Conservation (phyloP, 2,888 invertebrate genomes). For the Eupithecia centaureata region DNA sequence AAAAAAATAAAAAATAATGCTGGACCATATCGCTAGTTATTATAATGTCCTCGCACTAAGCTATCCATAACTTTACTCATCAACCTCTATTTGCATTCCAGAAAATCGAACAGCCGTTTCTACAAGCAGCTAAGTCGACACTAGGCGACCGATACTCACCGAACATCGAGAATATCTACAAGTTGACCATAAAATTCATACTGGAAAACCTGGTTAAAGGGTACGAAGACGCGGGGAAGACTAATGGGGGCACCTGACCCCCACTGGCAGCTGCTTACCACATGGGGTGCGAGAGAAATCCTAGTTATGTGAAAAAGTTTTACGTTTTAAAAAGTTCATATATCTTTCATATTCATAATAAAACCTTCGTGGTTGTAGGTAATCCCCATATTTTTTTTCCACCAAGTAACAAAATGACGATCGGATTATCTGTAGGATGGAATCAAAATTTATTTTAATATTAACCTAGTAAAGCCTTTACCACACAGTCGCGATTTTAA, state of each 20-base stretch:
- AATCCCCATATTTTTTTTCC: not conserved
- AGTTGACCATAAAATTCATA: constrained; percentile 93
- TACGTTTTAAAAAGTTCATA: not conserved
- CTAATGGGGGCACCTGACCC: constrained; percentile 56
- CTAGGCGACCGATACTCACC: constrained; percentile 94
- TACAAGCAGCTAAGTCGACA: constrained; percentile 93
- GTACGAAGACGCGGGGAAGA: constrained; percentile 81
- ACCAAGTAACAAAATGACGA: not conserved
- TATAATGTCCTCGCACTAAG: too few species aligned
- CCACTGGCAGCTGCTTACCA: not conserved
- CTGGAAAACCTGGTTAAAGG: constrained; percentile 92
- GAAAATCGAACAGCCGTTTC: constrained; percentile 95
- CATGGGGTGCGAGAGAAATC: not conserved
- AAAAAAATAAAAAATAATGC: too few species aligned
- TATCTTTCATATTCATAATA: not conserved
- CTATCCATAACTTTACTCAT: not conserved
- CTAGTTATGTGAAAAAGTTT: not conserved
- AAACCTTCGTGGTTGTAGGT: not conserved
- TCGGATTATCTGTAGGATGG: not conserved
- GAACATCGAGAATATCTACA: constrained; percentile 95
- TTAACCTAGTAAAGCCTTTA: too few species aligned
- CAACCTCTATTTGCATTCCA: constrained; percentile 72
- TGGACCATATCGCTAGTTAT: too few species aligned
- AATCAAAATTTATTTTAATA: too few species aligned
- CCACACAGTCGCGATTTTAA: too few species aligned